Conservation (phyloP, 2,113 vertebrate species). For the Nycticebus coucang region DNA sequence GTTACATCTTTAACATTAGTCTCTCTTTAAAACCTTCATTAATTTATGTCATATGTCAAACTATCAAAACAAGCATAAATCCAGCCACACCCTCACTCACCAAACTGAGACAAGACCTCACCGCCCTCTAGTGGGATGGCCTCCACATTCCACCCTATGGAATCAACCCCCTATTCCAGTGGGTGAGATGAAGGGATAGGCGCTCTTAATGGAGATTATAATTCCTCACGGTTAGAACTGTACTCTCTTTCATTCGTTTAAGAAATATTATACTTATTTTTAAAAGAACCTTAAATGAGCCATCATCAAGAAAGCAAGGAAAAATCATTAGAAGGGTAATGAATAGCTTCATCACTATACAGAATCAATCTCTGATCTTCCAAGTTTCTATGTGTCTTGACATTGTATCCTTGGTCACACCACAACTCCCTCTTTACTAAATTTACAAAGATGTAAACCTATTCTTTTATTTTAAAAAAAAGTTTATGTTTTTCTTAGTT, state of each 20-base stretch:
- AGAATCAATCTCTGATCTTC: not conserved
- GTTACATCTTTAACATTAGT: not conserved
- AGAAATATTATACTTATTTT: not conserved
- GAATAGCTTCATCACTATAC: not conserved
- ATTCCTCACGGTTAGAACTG: not conserved
- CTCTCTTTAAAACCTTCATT: not conserved
- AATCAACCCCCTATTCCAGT: not conserved
- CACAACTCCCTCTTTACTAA: not conserved
- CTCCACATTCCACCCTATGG: not conserved
- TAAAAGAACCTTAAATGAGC: not conserved
- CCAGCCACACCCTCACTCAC: not conserved
- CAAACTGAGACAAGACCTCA: slow-evolving; percentile 25
- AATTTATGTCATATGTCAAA: not conserved
- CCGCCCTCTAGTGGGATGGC: slow-evolving; percentile 70
- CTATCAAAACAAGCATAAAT: not conserved
- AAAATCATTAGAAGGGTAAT: not conserved
- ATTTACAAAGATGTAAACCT: not conserved
- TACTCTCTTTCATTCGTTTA: not conserved
- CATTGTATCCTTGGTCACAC: not conserved
- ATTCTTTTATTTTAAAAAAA: not conserved
- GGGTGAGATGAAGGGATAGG: not conserved
- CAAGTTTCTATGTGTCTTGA: not conserved
- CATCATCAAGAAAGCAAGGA: not conserved
- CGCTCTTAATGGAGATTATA: not conserved
- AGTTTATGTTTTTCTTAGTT: not conserved